Percentiles rank a stretch among this genome's conserved stretches.
phyloP scores from a whole-genome alignment of 2,113 vertebrate genomes.

The Corvus hawaiiensis region DNA sequence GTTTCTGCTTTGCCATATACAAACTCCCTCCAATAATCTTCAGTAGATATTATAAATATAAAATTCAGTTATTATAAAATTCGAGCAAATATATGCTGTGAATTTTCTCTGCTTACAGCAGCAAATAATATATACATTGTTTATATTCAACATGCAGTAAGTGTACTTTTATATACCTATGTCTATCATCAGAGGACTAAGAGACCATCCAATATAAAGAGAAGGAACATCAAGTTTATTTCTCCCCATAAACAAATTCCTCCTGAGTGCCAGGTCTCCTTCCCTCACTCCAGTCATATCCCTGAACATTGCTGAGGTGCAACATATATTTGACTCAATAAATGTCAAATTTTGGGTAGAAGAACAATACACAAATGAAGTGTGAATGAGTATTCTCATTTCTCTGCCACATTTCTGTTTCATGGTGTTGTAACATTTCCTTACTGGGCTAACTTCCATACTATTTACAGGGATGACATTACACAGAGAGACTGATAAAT shows the following conservation, averaged over 20 bases:
- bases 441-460: conserved; percentile 25
- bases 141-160: neutral
- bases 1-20: neutral
- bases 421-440: conserved; percentile 40
- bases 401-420: conserved; percentile 24
- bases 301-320: neutral
- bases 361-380: neutral
- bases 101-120: neutral
- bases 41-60: neutral
- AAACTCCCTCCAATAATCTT: neutral
- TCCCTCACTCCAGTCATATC: neutral
- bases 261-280: neutral
- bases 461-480: neutral
- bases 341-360: neutral
- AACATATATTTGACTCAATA: neutral
- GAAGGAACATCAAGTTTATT: neutral
- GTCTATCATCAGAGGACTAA: neutral
- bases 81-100: neutral
- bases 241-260: neutral
- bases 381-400: conserved; percentile 24
- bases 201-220: neutral
- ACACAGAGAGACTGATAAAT: neutral
- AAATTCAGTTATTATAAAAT: neutral
- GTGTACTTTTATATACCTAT: neutral
- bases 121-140: neutral